These are phyloP conservation scores for Mesoligia furuncula DNA, from an alignment of 2,888 invertebrate genomes.

Conservation along the genomic window DNA sequence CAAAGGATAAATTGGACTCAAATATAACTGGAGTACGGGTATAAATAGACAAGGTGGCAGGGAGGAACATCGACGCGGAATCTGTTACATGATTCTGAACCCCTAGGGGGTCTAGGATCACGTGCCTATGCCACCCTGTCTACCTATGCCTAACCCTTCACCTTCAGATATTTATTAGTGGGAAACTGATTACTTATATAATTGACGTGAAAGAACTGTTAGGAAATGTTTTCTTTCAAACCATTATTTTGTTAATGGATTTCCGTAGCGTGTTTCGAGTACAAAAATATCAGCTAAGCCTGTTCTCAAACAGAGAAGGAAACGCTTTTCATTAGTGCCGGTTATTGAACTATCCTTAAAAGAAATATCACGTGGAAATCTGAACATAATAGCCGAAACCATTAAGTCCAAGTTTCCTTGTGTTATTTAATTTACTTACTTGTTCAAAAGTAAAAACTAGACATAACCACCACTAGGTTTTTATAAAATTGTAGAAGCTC, in stretches of 20 bases:
- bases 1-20: neutral
- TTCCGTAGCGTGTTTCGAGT: constrained; percentile 45
- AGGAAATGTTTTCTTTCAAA: constrained; percentile 31
- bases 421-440: neutral
- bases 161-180: neutral
- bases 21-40: neutral
- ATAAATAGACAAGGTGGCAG: neutral
- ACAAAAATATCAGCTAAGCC: neutral
- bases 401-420: neutral
- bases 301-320: neutral
- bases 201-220: constrained; percentile 34
- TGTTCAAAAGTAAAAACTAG: too few relatives aligned
- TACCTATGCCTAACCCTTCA: neutral
- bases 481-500: neutral
- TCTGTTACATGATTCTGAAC: neutral
- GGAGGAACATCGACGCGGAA: too few relatives aligned
- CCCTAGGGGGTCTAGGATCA: neutral
- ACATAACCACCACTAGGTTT: neutral
- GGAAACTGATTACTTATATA: neutral
- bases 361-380: neutral
- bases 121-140: neutral
- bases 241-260: constrained; percentile 56
- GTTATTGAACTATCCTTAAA: neutral
- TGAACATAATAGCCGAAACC: neutral
- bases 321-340: neutral